Conservation (phyloP, 2,797 vertebrate genomes). For the Etheostoma perlongum region DNA sequence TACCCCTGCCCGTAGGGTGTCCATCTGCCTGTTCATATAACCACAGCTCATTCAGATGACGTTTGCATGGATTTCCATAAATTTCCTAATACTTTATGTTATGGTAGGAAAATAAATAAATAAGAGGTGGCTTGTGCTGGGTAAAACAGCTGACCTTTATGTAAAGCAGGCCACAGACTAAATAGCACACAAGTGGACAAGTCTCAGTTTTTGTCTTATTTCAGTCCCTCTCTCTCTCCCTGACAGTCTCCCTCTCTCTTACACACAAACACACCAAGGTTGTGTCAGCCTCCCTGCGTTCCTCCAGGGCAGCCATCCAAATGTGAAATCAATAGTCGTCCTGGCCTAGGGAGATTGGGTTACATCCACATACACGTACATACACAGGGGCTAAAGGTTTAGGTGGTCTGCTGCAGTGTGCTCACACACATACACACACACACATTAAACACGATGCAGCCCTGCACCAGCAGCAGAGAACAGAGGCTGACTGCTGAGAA, state of each 20-base stretch:
- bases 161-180: neutral
- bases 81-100: neutral
- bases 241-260: neutral
- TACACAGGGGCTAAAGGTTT: slow-evolving; percentile 50
- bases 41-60: slow-evolving; percentile 1
- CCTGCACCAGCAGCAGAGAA: slow-evolving; percentile 59
- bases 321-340: slow-evolving; percentile 78
- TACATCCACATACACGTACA: slow-evolving; percentile 41
- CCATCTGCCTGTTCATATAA: neutral
- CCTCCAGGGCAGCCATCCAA: slow-evolving; percentile 57
- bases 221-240: neutral
- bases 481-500: slow-evolving; percentile 15
- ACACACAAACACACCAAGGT: slow-evolving; percentile 38
- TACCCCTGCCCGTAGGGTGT: neutral
- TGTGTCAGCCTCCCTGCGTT: slow-evolving; percentile 57
- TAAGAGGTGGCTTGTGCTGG: neutral
- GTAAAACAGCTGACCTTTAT: neutral
- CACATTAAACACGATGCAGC: slow-evolving; percentile 66
- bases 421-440: slow-evolving; percentile 3
- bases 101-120: neutral
- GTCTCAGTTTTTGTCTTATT: neutral
- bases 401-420: slow-evolving; percentile 64
- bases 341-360: slow-evolving; percentile 59
- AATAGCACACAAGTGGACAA: neutral
- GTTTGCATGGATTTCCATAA: neutral